A percentile compares a stretch with the other conserved stretches of the same genome.
phyloP scores from a whole-genome alignment of 2,797 vertebrate genomes.

The Cossypha caffra region DNA sequence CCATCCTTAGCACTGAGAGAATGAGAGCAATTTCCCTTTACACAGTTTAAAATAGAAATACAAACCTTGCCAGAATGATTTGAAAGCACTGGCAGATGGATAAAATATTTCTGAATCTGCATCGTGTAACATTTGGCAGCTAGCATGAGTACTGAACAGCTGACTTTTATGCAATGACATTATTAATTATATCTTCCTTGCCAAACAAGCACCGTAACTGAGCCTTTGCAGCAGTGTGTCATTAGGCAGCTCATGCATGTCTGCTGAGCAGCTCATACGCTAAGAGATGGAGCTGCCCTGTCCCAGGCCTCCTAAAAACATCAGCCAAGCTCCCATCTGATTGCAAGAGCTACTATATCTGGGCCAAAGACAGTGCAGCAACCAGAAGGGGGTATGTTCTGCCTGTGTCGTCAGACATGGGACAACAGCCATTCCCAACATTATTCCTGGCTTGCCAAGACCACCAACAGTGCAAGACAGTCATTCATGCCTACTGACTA shows the following conservation, averaged over 20 bases:
- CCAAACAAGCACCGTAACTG: slow-evolving; percentile 45
- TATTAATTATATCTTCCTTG: slow-evolving; percentile 57
- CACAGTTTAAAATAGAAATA: slow-evolving; percentile 64
- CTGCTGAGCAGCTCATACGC: neutral
- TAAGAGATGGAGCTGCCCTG: neutral
- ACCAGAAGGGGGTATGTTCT: neutral
- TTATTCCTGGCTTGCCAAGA: neutral
- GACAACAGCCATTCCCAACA: neutral
- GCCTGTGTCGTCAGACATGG: neutral
- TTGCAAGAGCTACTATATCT: slow-evolving; percentile 13
- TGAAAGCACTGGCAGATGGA: slow-evolving; percentile 70
- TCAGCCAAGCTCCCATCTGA: slow-evolving; percentile 22
- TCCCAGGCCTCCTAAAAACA: slow-evolving; percentile 10
- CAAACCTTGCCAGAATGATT: slow-evolving; percentile 53
- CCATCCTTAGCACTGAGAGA: slow-evolving; percentile 31
- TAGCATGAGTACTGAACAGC: slow-evolving; percentile 73
- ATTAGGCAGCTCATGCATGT: slow-evolving; percentile 26
- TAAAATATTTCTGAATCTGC: slow-evolving; percentile 71
- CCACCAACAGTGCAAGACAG: neutral
- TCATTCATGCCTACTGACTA: neutral
- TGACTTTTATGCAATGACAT: slow-evolving; percentile 75
- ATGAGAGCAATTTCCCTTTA: slow-evolving; percentile 53
- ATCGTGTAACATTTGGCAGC: slow-evolving; percentile 61
- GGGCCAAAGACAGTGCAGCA: neutral
- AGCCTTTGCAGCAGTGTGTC: slow-evolving; percentile 50